These are phyloP conservation scores for Tyto alba DNA, from an alignment of 2,113 vertebrate genomes.

Conservation along the genomic window DNA sequence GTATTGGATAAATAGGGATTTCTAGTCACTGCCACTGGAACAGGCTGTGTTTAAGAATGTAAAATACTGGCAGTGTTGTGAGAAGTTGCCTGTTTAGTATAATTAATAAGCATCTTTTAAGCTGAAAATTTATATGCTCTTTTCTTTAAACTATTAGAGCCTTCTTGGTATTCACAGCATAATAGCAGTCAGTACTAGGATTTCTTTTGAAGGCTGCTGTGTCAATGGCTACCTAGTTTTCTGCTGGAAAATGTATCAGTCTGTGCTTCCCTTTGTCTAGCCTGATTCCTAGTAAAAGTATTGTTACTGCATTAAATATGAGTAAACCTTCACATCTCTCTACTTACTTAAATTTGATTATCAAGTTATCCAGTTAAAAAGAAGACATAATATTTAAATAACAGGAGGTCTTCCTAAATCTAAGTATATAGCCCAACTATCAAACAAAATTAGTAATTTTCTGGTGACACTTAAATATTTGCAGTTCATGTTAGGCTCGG, in stretches of 20 bases:
- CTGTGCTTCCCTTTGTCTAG: slow-evolving; percentile 11
- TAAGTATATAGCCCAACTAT: not conserved
- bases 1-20: not conserved
- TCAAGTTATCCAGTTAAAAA: not conserved
- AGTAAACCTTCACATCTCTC: not conserved
- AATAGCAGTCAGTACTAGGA: not conserved
- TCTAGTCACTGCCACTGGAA: not conserved
- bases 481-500: not conserved
- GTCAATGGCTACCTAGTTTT: not conserved
- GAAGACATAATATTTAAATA: not conserved
- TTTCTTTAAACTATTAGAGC: not conserved
- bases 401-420: not conserved
- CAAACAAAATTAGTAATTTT: not conserved
- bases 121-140: not conserved
- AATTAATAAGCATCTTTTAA: not conserved
- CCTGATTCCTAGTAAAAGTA: slow-evolving; percentile 4
- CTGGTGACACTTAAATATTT: not conserved
- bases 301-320: not conserved
- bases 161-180: not conserved
- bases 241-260: not conserved
- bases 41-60: not conserved
- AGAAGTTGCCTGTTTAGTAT: not conserved
- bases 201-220: slow-evolving; percentile 1
- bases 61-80: not conserved
- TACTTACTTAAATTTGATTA: not conserved